A percentile compares a stretch with the other conserved stretches of the same genome.
These are phyloP conservation scores for Abramis brama DNA, from an alignment of 2,113 vertebrate species.

Conservation along the genomic window DNA sequence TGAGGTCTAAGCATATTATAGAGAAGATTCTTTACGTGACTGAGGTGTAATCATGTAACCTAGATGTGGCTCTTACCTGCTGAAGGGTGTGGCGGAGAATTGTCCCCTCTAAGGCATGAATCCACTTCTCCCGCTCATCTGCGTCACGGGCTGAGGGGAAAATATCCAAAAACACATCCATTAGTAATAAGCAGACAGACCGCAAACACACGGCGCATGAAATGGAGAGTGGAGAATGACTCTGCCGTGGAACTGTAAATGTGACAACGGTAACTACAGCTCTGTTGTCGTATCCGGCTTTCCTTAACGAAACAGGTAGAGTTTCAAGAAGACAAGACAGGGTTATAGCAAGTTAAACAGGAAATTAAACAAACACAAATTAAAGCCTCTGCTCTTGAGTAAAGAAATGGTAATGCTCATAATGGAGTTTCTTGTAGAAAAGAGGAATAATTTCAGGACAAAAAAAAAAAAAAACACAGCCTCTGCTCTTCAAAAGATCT, in stretches of 20 bases:
- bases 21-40: neutral
- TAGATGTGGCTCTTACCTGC: slow-evolving; percentile 76
- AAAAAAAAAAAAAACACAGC: neutral
- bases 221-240: slow-evolving; percentile 10
- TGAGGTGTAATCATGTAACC: neutral
- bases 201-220: slow-evolving; percentile 8
- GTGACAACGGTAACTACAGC: slow-evolving; percentile 5
- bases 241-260: neutral
- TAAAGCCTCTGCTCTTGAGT: slow-evolving; percentile 22
- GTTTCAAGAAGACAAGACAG: slow-evolving; percentile 19
- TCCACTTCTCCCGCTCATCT: slow-evolving; percentile 99
- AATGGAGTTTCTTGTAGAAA: neutral
- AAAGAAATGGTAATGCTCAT: neutral
- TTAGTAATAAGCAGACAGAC: slow-evolving; percentile 55
- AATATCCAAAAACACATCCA: slow-evolving; percentile 59
- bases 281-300: neutral
- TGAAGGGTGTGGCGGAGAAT: slow-evolving; percentile 97
- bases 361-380: neutral
- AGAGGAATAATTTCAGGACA: neutral
- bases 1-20: neutral
- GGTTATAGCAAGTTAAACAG: slow-evolving; percentile 34
- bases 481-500: neutral
- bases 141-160: slow-evolving; percentile 89
- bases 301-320: slow-evolving; percentile 18
- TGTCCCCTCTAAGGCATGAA: slow-evolving; percentile 98